These are phyloP conservation scores for Scaptomyza flava DNA, from an alignment of 2,888 invertebrate species.

Conservation along the genomic window DNA sequence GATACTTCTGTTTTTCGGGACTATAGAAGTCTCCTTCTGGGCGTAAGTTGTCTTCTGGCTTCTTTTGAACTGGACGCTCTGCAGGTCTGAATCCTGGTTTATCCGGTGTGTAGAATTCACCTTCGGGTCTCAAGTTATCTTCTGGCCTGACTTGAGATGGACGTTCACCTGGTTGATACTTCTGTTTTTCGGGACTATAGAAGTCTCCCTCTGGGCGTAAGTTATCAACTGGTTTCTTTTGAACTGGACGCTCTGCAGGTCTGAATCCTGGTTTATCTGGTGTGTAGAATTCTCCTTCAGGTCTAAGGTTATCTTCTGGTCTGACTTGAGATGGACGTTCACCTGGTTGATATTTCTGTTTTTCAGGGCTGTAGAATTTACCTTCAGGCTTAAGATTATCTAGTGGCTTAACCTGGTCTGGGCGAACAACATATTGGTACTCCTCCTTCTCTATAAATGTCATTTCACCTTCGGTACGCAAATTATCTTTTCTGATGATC, in stretches of 20 bases:
- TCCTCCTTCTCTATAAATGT: no score
- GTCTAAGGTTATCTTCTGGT: slow-evolving; percentile 86
- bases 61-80: slow-evolving; percentile 82
- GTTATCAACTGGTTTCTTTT: slow-evolving; percentile 84
- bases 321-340: slow-evolving; percentile 84
- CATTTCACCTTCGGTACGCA: slow-evolving; percentile 85
- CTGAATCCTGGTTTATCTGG: slow-evolving; percentile 50
- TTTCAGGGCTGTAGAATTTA: slow-evolving; percentile 85
- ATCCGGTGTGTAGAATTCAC: slow-evolving; percentile 83
- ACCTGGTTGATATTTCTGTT: slow-evolving; percentile 84
- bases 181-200: slow-evolving; percentile 45
- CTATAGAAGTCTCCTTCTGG: slow-evolving; percentile 65
- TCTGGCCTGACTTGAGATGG: slow-evolving; percentile 63
- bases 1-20: slow-evolving; percentile 70
- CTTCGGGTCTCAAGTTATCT: slow-evolving; percentile 86
- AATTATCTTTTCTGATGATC: slow-evolving; percentile 86
- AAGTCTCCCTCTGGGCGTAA: slow-evolving; percentile 78
- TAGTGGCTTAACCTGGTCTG: slow-evolving; percentile 62
- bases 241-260: slow-evolving; percentile 84
- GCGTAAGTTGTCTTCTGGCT: not conserved
- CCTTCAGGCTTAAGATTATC: slow-evolving; percentile 86
- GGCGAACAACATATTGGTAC: no score
- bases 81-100: slow-evolving; percentile 78
- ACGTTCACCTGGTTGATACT: slow-evolving; percentile 75
- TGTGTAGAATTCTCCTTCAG: slow-evolving; percentile 86